These are phyloP conservation scores for Enteromius mattozi DNA, from an alignment of 2,797 vertebrate species.

Conservation along the genomic window DNA sequence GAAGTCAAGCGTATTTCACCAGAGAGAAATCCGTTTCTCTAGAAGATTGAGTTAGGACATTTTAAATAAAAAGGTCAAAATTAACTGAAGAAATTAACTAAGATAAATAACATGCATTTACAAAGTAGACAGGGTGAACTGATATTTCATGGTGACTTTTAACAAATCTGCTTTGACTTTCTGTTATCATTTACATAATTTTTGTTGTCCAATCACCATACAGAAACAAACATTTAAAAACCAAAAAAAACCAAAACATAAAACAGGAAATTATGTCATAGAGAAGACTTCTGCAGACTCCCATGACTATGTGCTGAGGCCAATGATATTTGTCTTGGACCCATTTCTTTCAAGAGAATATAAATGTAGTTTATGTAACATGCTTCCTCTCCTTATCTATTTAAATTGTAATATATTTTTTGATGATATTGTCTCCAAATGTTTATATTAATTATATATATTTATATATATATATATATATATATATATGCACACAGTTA, in stretches of 20 bases:
- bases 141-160: background rate
- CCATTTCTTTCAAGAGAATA: background rate
- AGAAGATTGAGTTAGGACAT: background rate
- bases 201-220: background rate
- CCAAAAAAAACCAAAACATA: background rate
- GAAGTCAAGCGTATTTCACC: background rate
- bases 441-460: too few relatives aligned
- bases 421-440: background rate
- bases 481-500: background rate
- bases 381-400: background rate
- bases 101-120: background rate
- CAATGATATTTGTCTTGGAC: background rate
- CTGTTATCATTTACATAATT: background rate
- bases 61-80: background rate
- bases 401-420: background rate
- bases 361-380: background rate
- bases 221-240: background rate
- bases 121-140: background rate
- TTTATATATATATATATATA: background rate
- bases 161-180: background rate
- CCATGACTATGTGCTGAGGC: background rate
- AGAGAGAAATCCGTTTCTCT: background rate
- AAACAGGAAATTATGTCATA: background rate
- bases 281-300: background rate
- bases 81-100: background rate